Base-by-base conservation (phyloP, 1,140 invertebrate species). In the Calephelis virginiensis region DNA sequence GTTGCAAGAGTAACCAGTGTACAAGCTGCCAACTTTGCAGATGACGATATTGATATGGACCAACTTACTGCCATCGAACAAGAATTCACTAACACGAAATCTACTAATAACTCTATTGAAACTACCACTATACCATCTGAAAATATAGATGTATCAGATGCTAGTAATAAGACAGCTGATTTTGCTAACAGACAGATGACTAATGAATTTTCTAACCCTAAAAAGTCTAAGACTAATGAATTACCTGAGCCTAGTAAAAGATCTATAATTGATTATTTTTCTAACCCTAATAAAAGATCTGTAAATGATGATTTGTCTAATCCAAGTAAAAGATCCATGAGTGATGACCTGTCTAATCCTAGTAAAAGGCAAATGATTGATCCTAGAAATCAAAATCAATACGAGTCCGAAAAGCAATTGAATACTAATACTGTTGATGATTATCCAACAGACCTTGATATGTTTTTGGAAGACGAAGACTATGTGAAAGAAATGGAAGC, bases 1-100 rank as follows among this genome's bases (percentile, higher is more conserved):
- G 17, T 77, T 9, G 74, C 79, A 8, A 62, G 67, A 17, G 77
- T 80, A 9, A 77, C 76, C 12, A 70, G 74, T 59, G 13, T 77
- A 11, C 78, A 78, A 76, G 69, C 73, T n/a, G 61, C 73, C 45
- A 74, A 66, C 60, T 80, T 82, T 11, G 67, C 61, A 1, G 85
- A 88, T 46, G 83, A 85, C 49, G 83, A 85, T 11, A 79, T 88
- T 59, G 83, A 88, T 40, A 45, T 85, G 5, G 79, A 86, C n/a
- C 74, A 85, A 73, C 17, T 88, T 37, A 80, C 70, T 10, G 81
- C 77, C 5, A 77, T 88, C 49, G 85, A 88, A 74, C 79, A 75
- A 5, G 70, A 83, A 72, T 65, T 79, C 40, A 66, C 40, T 28
- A 69, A 75, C 8, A 75, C 6, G 8, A 43, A 43, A 43, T 9